Evolutionary conservation across 2,888 invertebrate species (phyloP).

Genomic region (Agelastica alni): DNA sequence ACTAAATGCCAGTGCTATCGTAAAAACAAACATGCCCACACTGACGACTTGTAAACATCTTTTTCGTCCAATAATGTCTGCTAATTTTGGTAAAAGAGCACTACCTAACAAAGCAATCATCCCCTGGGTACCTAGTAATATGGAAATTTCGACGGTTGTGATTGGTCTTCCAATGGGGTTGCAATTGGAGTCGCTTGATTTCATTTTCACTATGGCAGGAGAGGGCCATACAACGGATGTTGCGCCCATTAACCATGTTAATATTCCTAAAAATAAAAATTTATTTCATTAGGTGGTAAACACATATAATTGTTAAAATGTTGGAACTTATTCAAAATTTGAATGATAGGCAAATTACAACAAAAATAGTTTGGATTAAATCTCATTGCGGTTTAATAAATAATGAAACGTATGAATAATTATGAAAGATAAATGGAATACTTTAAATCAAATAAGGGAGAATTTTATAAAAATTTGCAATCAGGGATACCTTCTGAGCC

Average conservation of each 20-base stretch:
- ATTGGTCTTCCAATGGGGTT: not conserved
- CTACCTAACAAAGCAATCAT: not conserved
- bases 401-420: too few species aligned
- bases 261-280: not conserved
- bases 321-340: too few species aligned
- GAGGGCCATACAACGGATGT: constrained; percentile 29
- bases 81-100: not conserved
- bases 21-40: not conserved
- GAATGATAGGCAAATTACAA: too few species aligned
- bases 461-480: too few species aligned
- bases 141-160: not conserved
- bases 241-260: not conserved
- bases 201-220: not conserved
- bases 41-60: not conserved
- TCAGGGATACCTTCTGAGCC: too few species aligned
- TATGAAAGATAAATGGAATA: too few species aligned
- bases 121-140: not conserved
- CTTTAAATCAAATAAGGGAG: too few species aligned
- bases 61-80: not conserved
- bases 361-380: too few species aligned
- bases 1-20: not conserved
- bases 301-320: too few species aligned
- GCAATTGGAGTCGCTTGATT: not conserved
- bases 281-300: too few species aligned
- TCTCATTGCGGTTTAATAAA: too few species aligned